Evolutionary conservation across 2,888 invertebrate species (phyloP).

Genomic region (Campaea margaritaria): DNA sequence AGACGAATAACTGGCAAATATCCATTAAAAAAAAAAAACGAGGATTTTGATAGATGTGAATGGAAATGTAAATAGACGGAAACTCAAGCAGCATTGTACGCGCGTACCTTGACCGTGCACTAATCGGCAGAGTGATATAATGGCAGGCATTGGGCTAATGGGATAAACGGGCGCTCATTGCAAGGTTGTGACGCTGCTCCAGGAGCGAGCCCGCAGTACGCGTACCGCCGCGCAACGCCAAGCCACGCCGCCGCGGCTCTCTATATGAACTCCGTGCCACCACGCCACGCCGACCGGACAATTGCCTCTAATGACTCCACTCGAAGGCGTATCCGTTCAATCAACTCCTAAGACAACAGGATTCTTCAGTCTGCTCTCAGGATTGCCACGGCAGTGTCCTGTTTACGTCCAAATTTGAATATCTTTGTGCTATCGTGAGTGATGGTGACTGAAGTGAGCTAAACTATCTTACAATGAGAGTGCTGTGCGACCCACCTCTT

Average conservation of each 20-base stretch:
- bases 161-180: conserved; percentile 79
- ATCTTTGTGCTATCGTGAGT: conserved; percentile 42
- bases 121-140: conserved; percentile 67
- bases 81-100: conserved; percentile 41
- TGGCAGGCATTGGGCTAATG: conserved; percentile 79
- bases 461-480: conserved; percentile 45
- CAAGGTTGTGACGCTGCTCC: conserved; percentile 74
- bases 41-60: conserved; percentile 27
- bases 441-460: conserved; percentile 45
- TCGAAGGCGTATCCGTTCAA: conserved; percentile 81
- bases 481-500: conserved; percentile 32
- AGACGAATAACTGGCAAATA: conserved; percentile 23
- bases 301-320: conserved; percentile 80
- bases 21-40: not conserved
- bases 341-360: conserved; percentile 78
- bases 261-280: conserved; percentile 56
- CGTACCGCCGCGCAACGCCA: conserved; percentile 67
- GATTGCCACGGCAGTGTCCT: conserved; percentile 57
- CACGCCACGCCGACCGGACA: conserved; percentile 67
- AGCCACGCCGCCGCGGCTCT: conserved; percentile 56
- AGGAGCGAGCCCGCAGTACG: conserved; percentile 22
- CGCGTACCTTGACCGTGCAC: conserved; percentile 80
- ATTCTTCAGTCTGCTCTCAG: conserved; percentile 68
- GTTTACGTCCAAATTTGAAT: conserved; percentile 41
- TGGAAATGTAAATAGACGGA: conserved; percentile 44